Base-by-base conservation (phyloP, 2,888 invertebrate genomes). In the Eugnorisma glareosa region DNA sequence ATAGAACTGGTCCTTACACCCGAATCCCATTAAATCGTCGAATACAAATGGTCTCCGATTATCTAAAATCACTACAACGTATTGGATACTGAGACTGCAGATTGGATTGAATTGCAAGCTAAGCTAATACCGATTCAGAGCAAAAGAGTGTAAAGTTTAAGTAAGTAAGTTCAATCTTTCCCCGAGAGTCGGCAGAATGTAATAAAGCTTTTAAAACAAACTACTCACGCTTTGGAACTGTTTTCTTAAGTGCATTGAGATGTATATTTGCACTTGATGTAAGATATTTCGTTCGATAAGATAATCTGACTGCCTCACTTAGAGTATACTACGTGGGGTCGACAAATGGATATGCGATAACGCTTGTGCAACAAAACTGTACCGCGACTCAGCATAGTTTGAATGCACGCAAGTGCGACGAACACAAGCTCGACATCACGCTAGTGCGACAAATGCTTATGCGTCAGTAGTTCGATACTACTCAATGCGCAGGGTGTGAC, bases 181-280 rank as follows among this genome's bases (percentile, higher is more conserved):
- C 70, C 31, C 59, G 6, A 81, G 86, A 61, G 73, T 18, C 54
- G 43, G 54, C 21, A 61, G 71, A 64, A 79, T 71, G 84, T 84
- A 86, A 83, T 83, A 84, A 74, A 86, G 83, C 70, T 83, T 83
- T 84, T 63, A 74, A 79, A 79, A 79, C 79, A 45, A 86, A 79
- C 84, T 74, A 68, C 67, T 75, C 63, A 75, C 63, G 66, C 69
- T 37, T 83, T 74, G 73, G 67, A 35, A 86, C 71, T 66, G 73
- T 73, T 79, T 71, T 45, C 79, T 66, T 77, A 43, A 77, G 83
- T 64, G 61, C 70, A 64, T 61, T 64, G 40, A 71, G 21, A 40
- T 67, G 31, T 67, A 37, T 37, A 31, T n/a, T 54, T 73, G n/a
- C 24, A 63, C 8, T 83, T 57, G 10, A 35, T 1, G 8, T 54